Evolutionary conservation across 35 echinoderm and acorn worm species (phyloP).

Genomic region (Lytechinus variegatus): DNA sequence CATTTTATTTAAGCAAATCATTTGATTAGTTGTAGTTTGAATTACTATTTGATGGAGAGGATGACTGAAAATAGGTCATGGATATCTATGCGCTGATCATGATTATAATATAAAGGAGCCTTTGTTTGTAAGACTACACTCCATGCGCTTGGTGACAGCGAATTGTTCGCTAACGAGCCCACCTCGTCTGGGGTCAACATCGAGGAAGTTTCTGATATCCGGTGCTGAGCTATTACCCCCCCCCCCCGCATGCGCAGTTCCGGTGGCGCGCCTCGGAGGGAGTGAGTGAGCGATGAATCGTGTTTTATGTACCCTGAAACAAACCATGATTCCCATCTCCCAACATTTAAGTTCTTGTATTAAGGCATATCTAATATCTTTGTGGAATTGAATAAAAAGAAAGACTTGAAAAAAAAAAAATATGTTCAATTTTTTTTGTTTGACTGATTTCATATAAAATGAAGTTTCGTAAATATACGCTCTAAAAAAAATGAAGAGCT

Average conservation of each 20-base stretch:
- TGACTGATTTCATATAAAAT: too few species aligned
- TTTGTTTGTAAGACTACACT: not conserved
- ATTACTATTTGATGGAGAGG: too few species aligned
- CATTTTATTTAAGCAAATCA: not conserved
- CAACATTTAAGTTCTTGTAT: not conserved
- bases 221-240: not conserved
- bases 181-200: conserved; percentile 38
- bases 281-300: conserved; percentile 16
- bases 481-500: too few species aligned
- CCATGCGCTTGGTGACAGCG: not conserved
- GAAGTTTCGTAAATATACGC: too few species aligned
- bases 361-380: not conserved
- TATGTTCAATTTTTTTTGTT: too few species aligned
- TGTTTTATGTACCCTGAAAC: conserved; percentile 11
- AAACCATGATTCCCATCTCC: not conserved
- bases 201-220: conserved; percentile 37
- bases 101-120: not conserved
- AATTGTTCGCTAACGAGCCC: conserved; percentile 39
- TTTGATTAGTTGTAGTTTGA: not conserved
- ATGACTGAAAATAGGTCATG: too few species aligned
- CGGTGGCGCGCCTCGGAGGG: not conserved
- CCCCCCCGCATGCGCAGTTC: conserved; percentile 4
- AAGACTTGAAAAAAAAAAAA: too few species aligned
- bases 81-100: not conserved
- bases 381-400: not conserved